Evolutionary conservation across 1,140 invertebrate species (phyloP).

Genomic region (Gerris buenoi): DNA sequence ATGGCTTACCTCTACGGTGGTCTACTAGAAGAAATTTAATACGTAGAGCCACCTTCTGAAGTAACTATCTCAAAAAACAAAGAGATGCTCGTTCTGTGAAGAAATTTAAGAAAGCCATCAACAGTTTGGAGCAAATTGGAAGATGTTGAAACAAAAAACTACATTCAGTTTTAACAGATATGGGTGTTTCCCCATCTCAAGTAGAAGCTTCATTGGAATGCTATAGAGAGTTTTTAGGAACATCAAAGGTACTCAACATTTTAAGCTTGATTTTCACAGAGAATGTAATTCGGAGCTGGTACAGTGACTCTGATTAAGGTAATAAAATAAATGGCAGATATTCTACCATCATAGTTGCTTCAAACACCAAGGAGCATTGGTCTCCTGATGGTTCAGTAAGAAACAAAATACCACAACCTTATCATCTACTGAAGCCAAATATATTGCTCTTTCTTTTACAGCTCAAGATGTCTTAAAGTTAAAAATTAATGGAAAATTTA

Average conservation of each 20-base stretch:
- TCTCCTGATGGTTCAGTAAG: constrained; percentile 24
- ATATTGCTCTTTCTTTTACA: constrained; percentile 13
- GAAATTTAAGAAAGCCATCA: constrained; percentile 19
- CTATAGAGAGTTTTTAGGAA: constrained; percentile 20
- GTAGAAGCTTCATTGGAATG: constrained; percentile 20
- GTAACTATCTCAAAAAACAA: constrained; percentile 10
- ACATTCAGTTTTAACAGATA: constrained; percentile 3
- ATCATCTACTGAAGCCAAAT: constrained; percentile 15
- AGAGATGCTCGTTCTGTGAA: constrained; percentile 10
- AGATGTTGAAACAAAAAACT: constrained; percentile 21
- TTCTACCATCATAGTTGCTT: constrained; percentile 29
- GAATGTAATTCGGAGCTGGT: constrained; percentile 17
- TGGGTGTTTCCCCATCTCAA: constrained; percentile 9
- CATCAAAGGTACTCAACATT: constrained; percentile 27
- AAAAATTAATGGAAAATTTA: constrained; percentile 6
- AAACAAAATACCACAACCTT: constrained; percentile 22
- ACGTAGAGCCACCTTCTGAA: constrained; percentile 23
- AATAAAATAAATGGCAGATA: constrained; percentile 22
- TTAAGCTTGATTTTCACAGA: constrained; percentile 20
- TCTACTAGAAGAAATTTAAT: background rate
- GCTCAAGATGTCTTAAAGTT: constrained; percentile 13
- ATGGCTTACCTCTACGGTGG: constrained; percentile 31
- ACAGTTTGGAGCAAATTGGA: constrained; percentile 24
- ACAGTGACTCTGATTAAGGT: constrained; percentile 28
- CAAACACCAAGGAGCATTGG: constrained; percentile 16